Evolutionary conservation across 1,140 invertebrate genomes (phyloP).

Genomic region (Panagrolaimus sp.): DNA sequence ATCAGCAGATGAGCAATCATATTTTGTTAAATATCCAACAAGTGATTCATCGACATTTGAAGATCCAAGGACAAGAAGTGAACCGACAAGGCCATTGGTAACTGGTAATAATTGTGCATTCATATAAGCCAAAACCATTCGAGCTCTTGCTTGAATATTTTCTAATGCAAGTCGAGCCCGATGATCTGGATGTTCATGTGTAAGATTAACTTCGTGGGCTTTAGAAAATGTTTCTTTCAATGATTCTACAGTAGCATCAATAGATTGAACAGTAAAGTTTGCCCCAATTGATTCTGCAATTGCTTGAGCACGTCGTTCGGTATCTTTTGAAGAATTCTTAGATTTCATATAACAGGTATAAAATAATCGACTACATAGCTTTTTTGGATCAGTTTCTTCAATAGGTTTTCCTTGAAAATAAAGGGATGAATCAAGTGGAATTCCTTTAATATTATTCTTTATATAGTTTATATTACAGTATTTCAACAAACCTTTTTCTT

Average conservation of each 20-base stretch:
- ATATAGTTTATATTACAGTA: no score
- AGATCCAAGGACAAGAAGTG: conserved; percentile 84
- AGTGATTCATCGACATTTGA: conserved; percentile 94
- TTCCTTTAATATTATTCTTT: background rate
- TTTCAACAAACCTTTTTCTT: conserved; percentile 24
- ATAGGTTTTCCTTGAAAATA: conserved; percentile 69
- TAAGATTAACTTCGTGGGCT: conserved; percentile 62
- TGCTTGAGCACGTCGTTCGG: conserved; percentile 71
- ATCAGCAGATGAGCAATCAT: conserved; percentile 97
- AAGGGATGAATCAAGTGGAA: conserved; percentile 41
- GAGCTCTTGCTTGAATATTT: conserved; percentile 82
- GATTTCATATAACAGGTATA: conserved; percentile 96
- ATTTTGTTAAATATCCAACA: conserved; percentile 95
- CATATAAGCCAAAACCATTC: conserved; percentile 91
- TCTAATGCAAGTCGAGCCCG: conserved; percentile 89
- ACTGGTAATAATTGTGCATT: conserved; percentile 90
- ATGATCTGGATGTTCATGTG: conserved; percentile 66
- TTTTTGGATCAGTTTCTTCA: conserved; percentile 71
- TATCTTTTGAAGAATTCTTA: conserved; percentile 86
- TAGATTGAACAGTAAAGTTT: conserved; percentile 16
- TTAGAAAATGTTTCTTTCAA: conserved; percentile 60
- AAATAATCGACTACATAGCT: conserved; percentile 78
- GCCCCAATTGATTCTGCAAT: conserved; percentile 63
- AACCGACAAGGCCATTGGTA: conserved; percentile 64
- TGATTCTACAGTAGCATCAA: conserved; percentile 44